Evolutionary conservation across 2,797 vertebrate species (phyloP), one percentile per base, ranked within the genome.

Genomic region (Parotocinclus haroldoi): DNA sequence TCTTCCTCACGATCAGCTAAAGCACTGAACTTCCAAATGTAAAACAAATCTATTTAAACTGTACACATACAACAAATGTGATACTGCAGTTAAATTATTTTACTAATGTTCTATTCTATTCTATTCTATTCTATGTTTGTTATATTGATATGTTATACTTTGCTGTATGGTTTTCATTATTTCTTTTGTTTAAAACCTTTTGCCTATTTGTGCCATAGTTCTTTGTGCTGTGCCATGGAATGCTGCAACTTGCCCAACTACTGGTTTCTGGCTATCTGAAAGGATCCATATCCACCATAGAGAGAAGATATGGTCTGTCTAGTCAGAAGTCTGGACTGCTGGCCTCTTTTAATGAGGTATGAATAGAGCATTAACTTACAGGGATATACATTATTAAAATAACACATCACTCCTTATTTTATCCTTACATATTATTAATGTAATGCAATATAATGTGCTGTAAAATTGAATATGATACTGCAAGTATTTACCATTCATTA

Each of bases 241-340:
- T 95, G 36, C 91, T 99, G 68, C 95, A 97, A 79, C 83, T 99
- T 63, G 76, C 93, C 0, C 95, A 95, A 82, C 92, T 99, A 19
- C 75, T 98, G 85, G 91, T 94, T 18, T 98, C 96, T 0, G 91
- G 94, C 9, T 98, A 94, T 73, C 89, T 98, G 84, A 96, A 95
- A 83, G 95, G 95, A 72, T 94, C 94, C 81, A 93, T 98, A 77
- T 93, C 95, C 38, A 98, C 95, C 19, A 93, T 99, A 0, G 96
- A 99, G 87, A 89, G 79, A 56, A 91, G 95, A n/a, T 99, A 95
- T 0, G 96, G 96, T 36, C 83, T 99, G 38, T 89, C 94, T 82
- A 99, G 96, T 77, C 91, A 93, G 82, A 95, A 89, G 0, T 93
- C 93, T 0, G 96, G 96, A 1, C 69, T 98, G 1, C 82, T 99